Base-by-base conservation (phyloP, 2,888 invertebrate genomes). In the Hoplodrina blanda region DNA sequence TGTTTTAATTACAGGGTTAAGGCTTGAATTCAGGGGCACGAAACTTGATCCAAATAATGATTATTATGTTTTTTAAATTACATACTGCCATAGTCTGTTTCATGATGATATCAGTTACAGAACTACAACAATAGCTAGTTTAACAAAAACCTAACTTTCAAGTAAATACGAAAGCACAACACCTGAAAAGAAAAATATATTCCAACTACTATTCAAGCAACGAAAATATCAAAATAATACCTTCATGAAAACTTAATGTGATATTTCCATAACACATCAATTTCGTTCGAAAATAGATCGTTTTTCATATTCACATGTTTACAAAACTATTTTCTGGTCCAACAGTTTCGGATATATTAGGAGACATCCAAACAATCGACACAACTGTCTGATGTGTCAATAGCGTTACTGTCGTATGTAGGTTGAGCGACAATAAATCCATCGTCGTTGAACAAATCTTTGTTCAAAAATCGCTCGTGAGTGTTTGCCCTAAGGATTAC, bases 1-100 rank as follows among this genome's bases (percentile, higher is more conserved):
- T 54, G 54, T n/a, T 37, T 77, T 62, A 63, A 70, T 71, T 71
- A 65, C 20, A 33, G 33, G 30, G 13, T 50, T 33, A 44, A 13
- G 10, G 13, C 20, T 30, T 52, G 15, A 49, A 57, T 60, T 33
- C n/a, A 20, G 20, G 17, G 25, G n/a, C 37, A 11, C 41, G 41
- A 41, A 41, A 41, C 41, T 41, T 41, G 41, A 41, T 41, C 13
- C 41, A 41, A 41, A 41, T 41, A 41, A 41, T 41, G 41, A 13
- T 41, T 13, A 11, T 10, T 41, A 41, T 13, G 13, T 37, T 37
- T 10, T 10, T 37, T 10, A 2, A 37, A 37, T 10, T 8, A 37
- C 7, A 37, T 10, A 4, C 37, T 7, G 7, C 37, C 7, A 8
- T 6, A 37, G 41, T 41, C 13, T 4, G 8, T 41, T 41, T 41